Percentiles rank a stretch among this genome's conserved stretches.
phyloP scores from a whole-genome alignment of 2,113 vertebrate species.

The Takifugu bimaculatus region DNA sequence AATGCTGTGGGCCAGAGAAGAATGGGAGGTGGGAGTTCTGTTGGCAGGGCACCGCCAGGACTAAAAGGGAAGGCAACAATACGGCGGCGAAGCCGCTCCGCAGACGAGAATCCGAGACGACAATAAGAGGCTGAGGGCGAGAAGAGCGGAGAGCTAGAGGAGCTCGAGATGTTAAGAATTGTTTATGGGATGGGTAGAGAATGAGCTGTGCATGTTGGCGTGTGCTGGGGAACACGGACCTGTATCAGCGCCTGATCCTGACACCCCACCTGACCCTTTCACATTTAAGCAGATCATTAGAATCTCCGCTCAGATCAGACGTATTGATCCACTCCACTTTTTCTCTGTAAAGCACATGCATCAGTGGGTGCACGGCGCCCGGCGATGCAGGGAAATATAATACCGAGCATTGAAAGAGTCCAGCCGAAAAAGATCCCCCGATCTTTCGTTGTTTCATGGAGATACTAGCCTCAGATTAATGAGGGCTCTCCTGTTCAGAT shows the following conservation, averaged over 20 bases:
- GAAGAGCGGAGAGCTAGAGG: constrained; percentile 6
- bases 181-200: background rate
- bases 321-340: constrained; percentile 33
- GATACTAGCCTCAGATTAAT: background rate
- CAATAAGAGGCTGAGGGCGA: constrained; percentile 9
- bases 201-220: background rate
- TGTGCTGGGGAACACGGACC: too few species aligned
- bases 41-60: constrained; percentile 1
- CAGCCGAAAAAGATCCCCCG: background rate
- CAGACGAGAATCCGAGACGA: constrained; percentile 24
- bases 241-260: too few species aligned
- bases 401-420: background rate
- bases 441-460: background rate
- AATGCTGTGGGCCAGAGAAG: constrained; percentile 34
- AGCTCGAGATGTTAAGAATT: constrained; percentile 1
- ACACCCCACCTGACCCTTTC: background rate
- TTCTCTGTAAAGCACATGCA: constrained; percentile 16
- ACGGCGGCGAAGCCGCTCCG: constrained; percentile 15
- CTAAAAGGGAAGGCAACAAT: constrained; percentile 31
- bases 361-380: background rate
- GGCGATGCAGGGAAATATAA: constrained; percentile 7
- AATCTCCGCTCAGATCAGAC: constrained; percentile 14
- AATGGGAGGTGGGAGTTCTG: constrained; percentile 21
- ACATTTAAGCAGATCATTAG: constrained; percentile 10
- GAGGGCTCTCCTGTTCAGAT: background rate